These are phyloP conservation scores for Pseudorhiza aurosa DNA, from an alignment of 30 jellyfish, hydroid and myxozoan species.

Conservation along the genomic window DNA sequence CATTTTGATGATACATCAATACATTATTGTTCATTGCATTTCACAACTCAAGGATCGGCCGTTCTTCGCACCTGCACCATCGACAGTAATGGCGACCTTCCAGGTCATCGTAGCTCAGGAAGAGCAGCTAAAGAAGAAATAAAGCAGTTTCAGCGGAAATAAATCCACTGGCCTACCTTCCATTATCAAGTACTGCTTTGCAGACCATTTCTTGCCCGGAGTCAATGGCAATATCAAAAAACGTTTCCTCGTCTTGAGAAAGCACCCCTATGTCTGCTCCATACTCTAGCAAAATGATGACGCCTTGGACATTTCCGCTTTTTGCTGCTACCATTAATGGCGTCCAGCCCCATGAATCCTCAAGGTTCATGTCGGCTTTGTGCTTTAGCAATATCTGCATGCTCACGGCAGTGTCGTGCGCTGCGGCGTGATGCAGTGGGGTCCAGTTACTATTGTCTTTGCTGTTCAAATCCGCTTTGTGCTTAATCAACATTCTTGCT, in stretches of 20 bases:
- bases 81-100: too few relatives aligned
- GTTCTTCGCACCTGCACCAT: too few relatives aligned
- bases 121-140: too few relatives aligned
- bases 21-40: too few relatives aligned
- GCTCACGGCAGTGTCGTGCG: background rate
- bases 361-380: conserved; percentile 14
- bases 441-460: conserved; percentile 22
- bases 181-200: conserved; percentile 42
- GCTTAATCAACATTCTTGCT: background rate
- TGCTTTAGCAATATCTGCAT: conserved; percentile 4
- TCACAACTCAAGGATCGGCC: too few relatives aligned
- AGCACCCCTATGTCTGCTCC: conserved; percentile 29
- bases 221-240: conserved; percentile 59
- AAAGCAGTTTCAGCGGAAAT: too few relatives aligned
- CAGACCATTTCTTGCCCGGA: conserved; percentile 23
- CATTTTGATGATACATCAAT: too few relatives aligned
- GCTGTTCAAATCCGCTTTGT: conserved; percentile 25
- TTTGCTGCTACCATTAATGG: conserved; percentile 57
- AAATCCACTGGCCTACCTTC: conserved; percentile 5
- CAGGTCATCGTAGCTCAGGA: too few relatives aligned
- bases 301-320: conserved; percentile 32
- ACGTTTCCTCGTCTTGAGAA: conserved; percentile 43
- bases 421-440: conserved; percentile 29
- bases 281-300: conserved; percentile 18
- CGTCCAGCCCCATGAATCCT: conserved; percentile 45